Conservation (phyloP, 2,113 vertebrate species). For the Bambusicola thoracicus region DNA sequence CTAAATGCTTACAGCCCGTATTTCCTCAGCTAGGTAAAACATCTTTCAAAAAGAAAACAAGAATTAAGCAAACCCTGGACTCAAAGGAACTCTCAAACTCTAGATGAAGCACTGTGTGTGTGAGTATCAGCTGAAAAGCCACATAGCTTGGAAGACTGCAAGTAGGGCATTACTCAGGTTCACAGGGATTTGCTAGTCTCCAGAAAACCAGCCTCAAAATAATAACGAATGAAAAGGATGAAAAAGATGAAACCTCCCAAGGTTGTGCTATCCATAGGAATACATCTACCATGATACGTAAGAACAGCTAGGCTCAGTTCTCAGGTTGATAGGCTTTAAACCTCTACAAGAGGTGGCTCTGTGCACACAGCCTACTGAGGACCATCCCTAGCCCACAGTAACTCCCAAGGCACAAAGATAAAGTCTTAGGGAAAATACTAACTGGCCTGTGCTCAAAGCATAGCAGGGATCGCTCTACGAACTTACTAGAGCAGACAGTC, state of each 20-base stretch:
- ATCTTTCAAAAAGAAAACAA: neutral
- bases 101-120: neutral
- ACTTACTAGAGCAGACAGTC: neutral
- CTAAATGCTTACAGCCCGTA: neutral
- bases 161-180: neutral
- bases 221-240: neutral
- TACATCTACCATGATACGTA: too few species aligned
- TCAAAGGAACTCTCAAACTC: neutral
- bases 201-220: neutral
- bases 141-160: neutral
- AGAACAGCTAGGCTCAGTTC: neutral
- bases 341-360: neutral
- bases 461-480: neutral
- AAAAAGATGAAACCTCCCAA: neutral
- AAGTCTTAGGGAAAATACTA: neutral
- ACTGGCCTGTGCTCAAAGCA: neutral
- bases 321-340: neutral
- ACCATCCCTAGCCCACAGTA: neutral
- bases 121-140: neutral
- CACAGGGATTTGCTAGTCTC: neutral
- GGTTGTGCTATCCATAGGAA: neutral
- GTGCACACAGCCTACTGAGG: neutral
- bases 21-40: neutral
- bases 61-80: neutral
- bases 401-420: fast-evolving